phyloP scores from a whole-genome alignment of 2,797 vertebrate species.

The Argya squamiceps region DNA sequence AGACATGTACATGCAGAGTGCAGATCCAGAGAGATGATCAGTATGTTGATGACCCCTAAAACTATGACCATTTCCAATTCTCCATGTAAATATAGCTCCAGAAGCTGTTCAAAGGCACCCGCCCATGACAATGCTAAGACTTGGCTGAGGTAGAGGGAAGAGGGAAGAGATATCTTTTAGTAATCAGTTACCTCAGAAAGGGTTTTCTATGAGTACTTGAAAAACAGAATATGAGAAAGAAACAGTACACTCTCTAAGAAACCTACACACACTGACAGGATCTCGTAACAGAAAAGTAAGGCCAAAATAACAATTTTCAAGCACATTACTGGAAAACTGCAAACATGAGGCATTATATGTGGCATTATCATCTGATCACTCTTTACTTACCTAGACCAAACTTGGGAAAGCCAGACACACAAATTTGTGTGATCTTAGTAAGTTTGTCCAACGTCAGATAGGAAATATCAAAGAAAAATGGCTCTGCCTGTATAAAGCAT shows the following conservation, averaged over 20 bases:
- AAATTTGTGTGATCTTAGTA: neutral
- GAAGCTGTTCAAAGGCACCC: neutral
- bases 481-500: neutral
- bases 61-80: neutral
- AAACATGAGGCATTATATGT: neutral
- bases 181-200: neutral
- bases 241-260: neutral
- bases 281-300: neutral
- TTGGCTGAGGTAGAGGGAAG: neutral
- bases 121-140: fast-evolving
- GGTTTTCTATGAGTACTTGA: neutral
- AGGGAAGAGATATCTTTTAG: neutral
- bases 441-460: neutral
- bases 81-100: neutral
- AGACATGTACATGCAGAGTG: neutral
- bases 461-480: neutral
- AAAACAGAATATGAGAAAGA: neutral
- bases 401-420: neutral
- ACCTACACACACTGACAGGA: neutral
- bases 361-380: neutral
- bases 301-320: neutral
- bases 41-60: neutral
- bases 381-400: neutral
- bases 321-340: neutral
- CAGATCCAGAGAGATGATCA: neutral